A percentile compares a stretch with the other conserved stretches of the same genome.
Evolutionary conservation across 2,113 vertebrate genomes (phyloP).

Genomic region (Neogobius melanostomus): DNA sequence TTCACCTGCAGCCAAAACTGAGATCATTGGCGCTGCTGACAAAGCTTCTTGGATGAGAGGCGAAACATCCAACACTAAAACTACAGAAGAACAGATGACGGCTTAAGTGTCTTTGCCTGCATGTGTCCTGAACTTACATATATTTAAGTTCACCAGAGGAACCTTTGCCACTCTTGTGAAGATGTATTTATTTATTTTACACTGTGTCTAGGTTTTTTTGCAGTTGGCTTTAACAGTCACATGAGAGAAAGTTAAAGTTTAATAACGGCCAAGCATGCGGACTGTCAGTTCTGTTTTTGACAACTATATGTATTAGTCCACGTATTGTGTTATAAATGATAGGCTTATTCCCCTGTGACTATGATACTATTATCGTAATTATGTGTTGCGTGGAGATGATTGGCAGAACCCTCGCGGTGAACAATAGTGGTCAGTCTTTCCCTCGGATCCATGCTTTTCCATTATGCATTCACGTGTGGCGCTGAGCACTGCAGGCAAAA

Average conservation of each 20-base stretch:
- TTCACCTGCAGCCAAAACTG: too few relatives aligned
- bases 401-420: conserved; percentile 7
- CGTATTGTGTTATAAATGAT: neutral
- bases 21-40: too few relatives aligned
- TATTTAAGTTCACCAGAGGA: too few relatives aligned
- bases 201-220: too few relatives aligned
- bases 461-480: conserved; percentile 3
- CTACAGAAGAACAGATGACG: too few relatives aligned
- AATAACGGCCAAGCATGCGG: neutral
- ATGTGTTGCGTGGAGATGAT: neutral
- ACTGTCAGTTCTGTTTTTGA: neutral
- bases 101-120: too few relatives aligned
- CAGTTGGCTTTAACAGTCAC: neutral
- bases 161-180: too few relatives aligned
- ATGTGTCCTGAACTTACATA: too few relatives aligned
- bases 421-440: conserved; percentile 8
- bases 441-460: neutral
- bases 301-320: neutral
- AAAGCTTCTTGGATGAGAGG: too few relatives aligned
- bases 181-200: too few relatives aligned
- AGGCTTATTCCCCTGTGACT: neutral
- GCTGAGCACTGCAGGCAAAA: neutral
- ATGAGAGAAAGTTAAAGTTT: neutral
- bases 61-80: too few relatives aligned
- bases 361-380: conserved; percentile 1